Evolutionary conservation across 2,797 vertebrate species (phyloP).

Genomic region (Steatocranus sp.): DNA sequence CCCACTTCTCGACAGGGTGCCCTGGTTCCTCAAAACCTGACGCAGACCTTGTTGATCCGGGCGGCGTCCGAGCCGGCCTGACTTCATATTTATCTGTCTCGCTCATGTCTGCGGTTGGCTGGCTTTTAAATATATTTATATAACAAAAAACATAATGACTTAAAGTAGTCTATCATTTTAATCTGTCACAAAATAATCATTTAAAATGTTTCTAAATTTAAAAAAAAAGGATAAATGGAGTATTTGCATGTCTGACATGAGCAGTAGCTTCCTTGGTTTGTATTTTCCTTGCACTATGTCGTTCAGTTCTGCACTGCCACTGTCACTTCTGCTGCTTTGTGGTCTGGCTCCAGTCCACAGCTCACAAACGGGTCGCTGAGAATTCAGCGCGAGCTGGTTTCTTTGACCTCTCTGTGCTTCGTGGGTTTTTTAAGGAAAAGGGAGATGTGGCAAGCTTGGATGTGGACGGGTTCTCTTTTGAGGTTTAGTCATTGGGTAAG

Average conservation of each 20-base stretch:
- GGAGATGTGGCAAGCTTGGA: neutral
- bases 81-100: neutral
- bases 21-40: neutral
- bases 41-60: rapidly evolving
- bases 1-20: rapidly evolving
- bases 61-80: rapidly evolving
- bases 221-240: neutral
- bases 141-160: neutral
- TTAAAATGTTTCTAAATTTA: neutral
- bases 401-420: neutral
- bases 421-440: neutral
- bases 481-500: neutral
- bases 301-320: neutral
- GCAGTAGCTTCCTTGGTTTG: neutral
- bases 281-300: neutral
- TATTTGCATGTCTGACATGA: neutral
- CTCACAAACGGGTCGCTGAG: neutral
- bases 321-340: neutral
- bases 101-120: neutral
- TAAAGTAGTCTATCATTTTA: neutral
- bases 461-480: neutral
- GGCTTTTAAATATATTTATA: neutral
- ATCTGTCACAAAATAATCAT: neutral
- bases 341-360: neutral
- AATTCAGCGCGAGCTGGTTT: neutral